Evolutionary conservation across 2,888 invertebrate species (phyloP).

Genomic region (Hololepta plana): DNA sequence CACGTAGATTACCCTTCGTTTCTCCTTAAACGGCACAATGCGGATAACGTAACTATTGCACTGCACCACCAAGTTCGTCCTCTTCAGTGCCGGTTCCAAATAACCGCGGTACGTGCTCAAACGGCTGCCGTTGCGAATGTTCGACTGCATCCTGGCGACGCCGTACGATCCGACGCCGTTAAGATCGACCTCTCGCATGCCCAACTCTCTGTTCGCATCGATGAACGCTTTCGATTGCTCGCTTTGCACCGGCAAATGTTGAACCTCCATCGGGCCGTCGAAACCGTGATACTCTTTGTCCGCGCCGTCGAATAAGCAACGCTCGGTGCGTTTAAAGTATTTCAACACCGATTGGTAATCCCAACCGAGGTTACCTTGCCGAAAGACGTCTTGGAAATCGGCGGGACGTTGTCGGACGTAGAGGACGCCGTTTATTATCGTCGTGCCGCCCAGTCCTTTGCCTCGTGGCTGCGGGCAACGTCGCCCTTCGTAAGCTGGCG

Average conservation of each 20-base stretch:
- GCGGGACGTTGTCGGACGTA: slow-evolving; percentile 57
- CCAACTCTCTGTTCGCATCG: slow-evolving; percentile 44
- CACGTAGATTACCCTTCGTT: slow-evolving; percentile 42
- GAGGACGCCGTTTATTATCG: slow-evolving; percentile 63
- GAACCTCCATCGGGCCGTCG: slow-evolving; percentile 46
- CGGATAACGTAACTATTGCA: slow-evolving; percentile 48
- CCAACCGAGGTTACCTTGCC: slow-evolving; percentile 61
- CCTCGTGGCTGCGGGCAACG: slow-evolving; percentile 36
- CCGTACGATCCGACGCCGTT: slow-evolving; percentile 45
- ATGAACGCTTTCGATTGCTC: slow-evolving; percentile 41
- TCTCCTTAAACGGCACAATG: slow-evolving; percentile 40
- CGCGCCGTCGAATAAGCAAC: slow-evolving; percentile 35
- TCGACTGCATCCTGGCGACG: slow-evolving; percentile 47
- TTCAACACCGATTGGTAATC: slow-evolving; percentile 46
- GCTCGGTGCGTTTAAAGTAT: slow-evolving; percentile 59
- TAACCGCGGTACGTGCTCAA: slow-evolving; percentile 64
- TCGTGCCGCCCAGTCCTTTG: slow-evolving; percentile 58
- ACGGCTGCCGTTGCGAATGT: slow-evolving; percentile 46
- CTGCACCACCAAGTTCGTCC: slow-evolving; percentile 49
- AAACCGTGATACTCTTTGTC: slow-evolving; percentile 45
- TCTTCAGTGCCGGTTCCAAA: slow-evolving; percentile 40
- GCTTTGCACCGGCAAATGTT: slow-evolving; percentile 38
- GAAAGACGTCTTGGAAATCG: slow-evolving; percentile 63
- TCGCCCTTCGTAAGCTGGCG: too few species aligned
- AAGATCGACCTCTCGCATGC: slow-evolving; percentile 48